These are phyloP conservation scores for Cardiocondyla obscurior DNA, from an alignment of 1,140 invertebrate genomes.

Conservation along the genomic window DNA sequence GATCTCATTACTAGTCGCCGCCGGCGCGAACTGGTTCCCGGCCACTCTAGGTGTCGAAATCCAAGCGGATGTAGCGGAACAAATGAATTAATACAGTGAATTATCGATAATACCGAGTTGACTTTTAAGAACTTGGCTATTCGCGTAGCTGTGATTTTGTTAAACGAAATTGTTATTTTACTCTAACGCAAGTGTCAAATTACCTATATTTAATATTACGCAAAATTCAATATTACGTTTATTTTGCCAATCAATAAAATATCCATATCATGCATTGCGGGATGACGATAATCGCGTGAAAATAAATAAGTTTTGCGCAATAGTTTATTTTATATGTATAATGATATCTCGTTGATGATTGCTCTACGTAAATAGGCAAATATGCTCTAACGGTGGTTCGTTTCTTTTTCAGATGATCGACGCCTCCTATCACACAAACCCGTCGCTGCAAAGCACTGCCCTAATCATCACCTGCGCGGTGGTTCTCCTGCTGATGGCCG, in stretches of 20 bases:
- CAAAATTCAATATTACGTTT: neutral
- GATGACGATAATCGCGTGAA: neutral
- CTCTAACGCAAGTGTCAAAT: neutral
- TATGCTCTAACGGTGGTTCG: conserved; percentile 35
- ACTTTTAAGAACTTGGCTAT: neutral
- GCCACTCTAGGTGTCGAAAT: neutral
- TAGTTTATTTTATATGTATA: neutral
- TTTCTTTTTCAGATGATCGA: conserved; percentile 90
- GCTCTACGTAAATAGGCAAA: neutral
- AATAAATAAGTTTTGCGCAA: neutral
- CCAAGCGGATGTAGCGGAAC: too few species aligned
- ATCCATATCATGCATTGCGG: too few species aligned
- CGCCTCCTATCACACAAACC: conserved; percentile 90
- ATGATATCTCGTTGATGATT: neutral
- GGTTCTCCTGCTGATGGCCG: conserved; percentile 88
- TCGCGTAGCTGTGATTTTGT: neutral
- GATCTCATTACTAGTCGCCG: neutral
- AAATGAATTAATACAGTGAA: neutral
- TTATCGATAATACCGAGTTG: neutral
- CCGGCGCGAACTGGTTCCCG: neutral
- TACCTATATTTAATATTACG: neutral
- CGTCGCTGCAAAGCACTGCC: conserved; percentile 90
- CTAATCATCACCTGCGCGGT: conserved; percentile 90
- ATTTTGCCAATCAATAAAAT: neutral
- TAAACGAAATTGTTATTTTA: neutral